These are phyloP conservation scores for Natator depressus DNA, from an alignment of 2,113 vertebrate species.

Conservation along the genomic window DNA sequence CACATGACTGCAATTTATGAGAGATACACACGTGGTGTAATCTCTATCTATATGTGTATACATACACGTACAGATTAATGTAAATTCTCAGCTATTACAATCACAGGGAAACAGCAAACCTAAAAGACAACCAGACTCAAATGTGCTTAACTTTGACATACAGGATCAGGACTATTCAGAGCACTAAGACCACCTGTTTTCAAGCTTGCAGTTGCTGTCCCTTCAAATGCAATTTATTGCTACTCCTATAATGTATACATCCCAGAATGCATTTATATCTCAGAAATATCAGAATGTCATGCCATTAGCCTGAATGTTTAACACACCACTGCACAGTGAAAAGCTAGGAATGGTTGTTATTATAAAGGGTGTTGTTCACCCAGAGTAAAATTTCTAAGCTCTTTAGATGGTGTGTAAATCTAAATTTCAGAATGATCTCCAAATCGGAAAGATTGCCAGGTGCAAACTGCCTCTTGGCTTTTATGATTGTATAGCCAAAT, in stretches of 20 bases:
- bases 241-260: not conserved
- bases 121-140: not conserved
- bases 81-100: not conserved
- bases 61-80: not conserved
- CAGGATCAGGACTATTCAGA: not conserved
- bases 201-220: not conserved
- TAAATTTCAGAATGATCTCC: not conserved
- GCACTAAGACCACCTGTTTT: slow-evolving; percentile 1
- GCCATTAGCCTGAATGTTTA: not conserved
- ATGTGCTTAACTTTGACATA: not conserved
- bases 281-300: not conserved
- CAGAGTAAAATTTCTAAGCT: not conserved
- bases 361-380: not conserved
- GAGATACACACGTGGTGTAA: not conserved
- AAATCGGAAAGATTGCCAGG: not conserved
- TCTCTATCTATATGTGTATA: not conserved
- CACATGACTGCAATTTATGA: not conserved
- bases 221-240: not conserved
- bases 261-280: not conserved
- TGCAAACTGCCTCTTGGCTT: not conserved
- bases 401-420: not conserved
- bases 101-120: not conserved
- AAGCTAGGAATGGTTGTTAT: not conserved
- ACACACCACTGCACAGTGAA: not conserved
- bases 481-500: not conserved